These are phyloP conservation scores for Epinotia bilunana DNA, from an alignment of 2,888 invertebrate species.

Conservation along the genomic window DNA sequence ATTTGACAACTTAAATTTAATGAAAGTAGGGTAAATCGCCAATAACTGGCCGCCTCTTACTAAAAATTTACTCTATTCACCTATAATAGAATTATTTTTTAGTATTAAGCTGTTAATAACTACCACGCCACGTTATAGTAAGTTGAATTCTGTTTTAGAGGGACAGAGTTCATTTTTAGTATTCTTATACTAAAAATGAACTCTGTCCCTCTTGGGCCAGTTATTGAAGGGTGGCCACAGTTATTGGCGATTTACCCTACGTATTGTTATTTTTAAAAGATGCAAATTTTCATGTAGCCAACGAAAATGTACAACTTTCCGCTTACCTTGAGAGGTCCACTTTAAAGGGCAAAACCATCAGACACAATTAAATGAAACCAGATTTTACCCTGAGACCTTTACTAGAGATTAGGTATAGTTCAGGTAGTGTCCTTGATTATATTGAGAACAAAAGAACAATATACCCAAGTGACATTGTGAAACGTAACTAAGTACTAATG, in stretches of 20 bases:
- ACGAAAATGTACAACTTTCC: conserved; percentile 69
- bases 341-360: background rate
- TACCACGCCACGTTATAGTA: too few relatives aligned
- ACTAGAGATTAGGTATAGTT: conserved; percentile 3
- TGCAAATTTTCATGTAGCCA: conserved; percentile 65
- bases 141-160: too few relatives aligned
- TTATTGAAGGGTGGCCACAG: too few relatives aligned
- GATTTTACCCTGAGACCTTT: background rate
- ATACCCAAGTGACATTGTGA: conserved; percentile 1
- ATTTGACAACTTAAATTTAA: conserved; percentile 49
- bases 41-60: too few relatives aligned
- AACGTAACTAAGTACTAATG: background rate
- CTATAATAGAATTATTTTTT: too few relatives aligned
- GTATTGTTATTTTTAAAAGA: conserved; percentile 51
- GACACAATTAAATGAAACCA: background rate
- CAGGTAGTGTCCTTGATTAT: conserved; percentile 6
- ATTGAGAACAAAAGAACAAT: conserved; percentile 28
- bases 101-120: too few relatives aligned
- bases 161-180: too few relatives aligned
- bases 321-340: background rate
- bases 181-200: too few relatives aligned
- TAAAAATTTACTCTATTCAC: too few relatives aligned
- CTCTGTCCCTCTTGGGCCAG: too few relatives aligned
- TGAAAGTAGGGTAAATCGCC: background rate
- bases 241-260: background rate